phyloP scores from a whole-genome alignment of 2,113 vertebrate genomes.

The Drymodes brunneopygia region DNA sequence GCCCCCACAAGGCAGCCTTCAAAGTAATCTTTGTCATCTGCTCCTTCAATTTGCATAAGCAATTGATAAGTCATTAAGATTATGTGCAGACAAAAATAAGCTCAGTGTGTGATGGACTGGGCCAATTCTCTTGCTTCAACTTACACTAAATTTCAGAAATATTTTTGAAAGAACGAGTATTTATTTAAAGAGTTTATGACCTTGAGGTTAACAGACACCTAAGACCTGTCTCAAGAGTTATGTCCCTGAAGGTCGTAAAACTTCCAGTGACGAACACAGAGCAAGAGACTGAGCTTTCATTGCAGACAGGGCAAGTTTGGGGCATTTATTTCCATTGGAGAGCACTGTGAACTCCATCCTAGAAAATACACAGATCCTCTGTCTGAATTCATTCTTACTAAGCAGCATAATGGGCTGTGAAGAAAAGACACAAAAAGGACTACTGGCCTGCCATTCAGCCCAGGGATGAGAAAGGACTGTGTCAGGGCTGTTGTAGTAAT shows the following conservation, averaged over 20 bases:
- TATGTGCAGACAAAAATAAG: constrained; percentile 37
- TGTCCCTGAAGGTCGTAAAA: background rate
- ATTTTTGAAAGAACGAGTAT: background rate
- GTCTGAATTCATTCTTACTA: background rate
- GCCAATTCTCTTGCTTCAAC: constrained; percentile 31
- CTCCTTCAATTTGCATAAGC: constrained; percentile 25
- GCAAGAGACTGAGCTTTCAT: background rate
- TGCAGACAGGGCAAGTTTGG: background rate
- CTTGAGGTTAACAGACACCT: background rate
- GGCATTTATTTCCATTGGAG: background rate
- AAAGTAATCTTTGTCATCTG: constrained; percentile 13
- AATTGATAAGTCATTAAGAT: constrained; percentile 54
- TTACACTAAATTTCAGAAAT: constrained; percentile 4
- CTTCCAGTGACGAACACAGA: background rate
- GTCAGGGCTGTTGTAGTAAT: background rate
- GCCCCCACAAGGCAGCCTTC: background rate
- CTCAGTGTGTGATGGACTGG: constrained; percentile 4
- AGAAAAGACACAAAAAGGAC: background rate
- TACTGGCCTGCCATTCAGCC: background rate
- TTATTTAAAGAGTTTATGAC: background rate
- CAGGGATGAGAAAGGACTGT: background rate
- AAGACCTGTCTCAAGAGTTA: background rate
- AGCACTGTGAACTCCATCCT: background rate
- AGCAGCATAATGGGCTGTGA: background rate
- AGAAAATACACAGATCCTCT: background rate